Base-by-base conservation (phyloP, 1,140 invertebrate genomes). In the Drosophila nasuta region DNA sequence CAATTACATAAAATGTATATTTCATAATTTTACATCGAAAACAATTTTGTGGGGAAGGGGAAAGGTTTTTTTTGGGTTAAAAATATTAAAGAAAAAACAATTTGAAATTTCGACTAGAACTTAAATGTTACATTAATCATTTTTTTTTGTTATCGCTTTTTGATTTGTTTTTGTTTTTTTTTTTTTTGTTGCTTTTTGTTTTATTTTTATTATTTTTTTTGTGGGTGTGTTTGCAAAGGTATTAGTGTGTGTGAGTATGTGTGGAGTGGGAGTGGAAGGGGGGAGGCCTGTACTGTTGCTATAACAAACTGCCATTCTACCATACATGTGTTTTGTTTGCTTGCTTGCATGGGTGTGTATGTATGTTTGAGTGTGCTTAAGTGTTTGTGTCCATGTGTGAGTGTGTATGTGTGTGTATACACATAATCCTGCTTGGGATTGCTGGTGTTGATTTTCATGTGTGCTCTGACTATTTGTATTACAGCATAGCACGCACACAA, bases 31-130 rank as follows among this genome's bases (percentile, higher is more conserved):
- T 81, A 86, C 78, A 86, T 81, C 72, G 20, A 75, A 89, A 88
- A 89, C 80, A 80, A 89, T 77, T 49, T 17, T 54, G 41, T 52
- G 73, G 69, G 45, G 35, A 33, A 6, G 33, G 33, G 33, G 30
- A 33, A 33, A 33, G 30, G 6, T 25, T 25, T 25, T 20, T 20
- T 25, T 25, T 25, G 30, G 30, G 30, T 33, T 81, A 82, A 82
- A 77, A 59, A 48, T 45, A 58, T 54, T 64, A 66, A 69, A 65
- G 66, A 62, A 65, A 79, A 82, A 89, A 81, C 71, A 83, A 87
- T 87, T 91, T 90, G 52, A 87, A 92, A 91, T 92, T 92, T 92
- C 85, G 91, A 92, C 91, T 92, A 91, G 91, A 92, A 91, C 90
- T 92, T 90, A 91, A 74, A 49, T 73, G 49, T 79, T 88, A 88